Base-by-base conservation (phyloP, 1,140 invertebrate genomes). In the Conus betulinus region DNA sequence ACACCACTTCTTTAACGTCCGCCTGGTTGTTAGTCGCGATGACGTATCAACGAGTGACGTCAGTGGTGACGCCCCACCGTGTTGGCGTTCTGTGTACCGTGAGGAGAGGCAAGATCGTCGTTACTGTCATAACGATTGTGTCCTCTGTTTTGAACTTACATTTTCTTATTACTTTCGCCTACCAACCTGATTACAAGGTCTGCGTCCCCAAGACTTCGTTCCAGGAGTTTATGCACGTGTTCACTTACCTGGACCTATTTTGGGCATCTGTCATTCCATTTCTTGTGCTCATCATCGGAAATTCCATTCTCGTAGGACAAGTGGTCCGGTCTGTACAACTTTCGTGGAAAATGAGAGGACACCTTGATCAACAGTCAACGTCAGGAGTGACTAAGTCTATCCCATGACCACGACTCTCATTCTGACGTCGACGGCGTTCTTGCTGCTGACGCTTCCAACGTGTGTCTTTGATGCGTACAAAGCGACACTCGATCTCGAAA, bases 41-140 rank as follows among this genome's bases (percentile, higher is more conserved):
- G 60, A 81, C 78, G 78, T 81, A 53, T 51, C 78, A 81, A 27
- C 5, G 78, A 15, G 78, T 81, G 78, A 52, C 39, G 78, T 81
- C 78, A 81, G 78, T 81, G 10, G 15, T 81, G 78, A 10, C 51
- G 5, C 78, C 78, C 5, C 78, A 81, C 23, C 78, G 78, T 27
- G 78, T 53, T 7, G 52, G 78, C 13, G 27, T 81, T 10, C 10
- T 81, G 25, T 81, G 78, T 27, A 81, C 78, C 0, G 53, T 53
- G 13, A 57, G 53, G 5, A 84, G 23, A 60, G 53, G 20, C 0
- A 53, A 60, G 4, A 20, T 25, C n/a, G 51, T 84, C 53, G 11
- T 84, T 5, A 53, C 52, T 17, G 52, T 7, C 7, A 27, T 84
- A 3, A 53, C 25, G 15, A 57, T 17, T 25, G 13, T 74, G 13